Conservation (phyloP, 2,888 invertebrate genomes). For the Noctuana brunneofusca region DNA sequence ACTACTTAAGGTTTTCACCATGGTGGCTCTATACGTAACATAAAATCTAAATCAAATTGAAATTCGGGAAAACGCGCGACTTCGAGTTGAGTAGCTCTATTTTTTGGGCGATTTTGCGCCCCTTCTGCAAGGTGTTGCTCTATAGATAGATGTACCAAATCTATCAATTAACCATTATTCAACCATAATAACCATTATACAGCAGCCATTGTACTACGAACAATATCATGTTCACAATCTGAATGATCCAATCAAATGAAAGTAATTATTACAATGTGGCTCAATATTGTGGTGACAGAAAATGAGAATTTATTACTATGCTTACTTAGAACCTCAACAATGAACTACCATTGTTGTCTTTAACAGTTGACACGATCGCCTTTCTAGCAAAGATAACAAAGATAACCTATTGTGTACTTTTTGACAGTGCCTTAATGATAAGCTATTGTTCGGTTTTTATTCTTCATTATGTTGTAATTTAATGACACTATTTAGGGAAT, state of each 20-base stretch:
- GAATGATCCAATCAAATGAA: slow-evolving; percentile 1
- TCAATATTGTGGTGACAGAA: background rate
- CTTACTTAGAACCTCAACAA: background rate
- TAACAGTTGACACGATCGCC: slow-evolving; percentile 1
- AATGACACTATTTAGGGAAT: background rate
- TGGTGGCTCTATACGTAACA: too few relatives aligned
- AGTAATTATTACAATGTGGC: background rate
- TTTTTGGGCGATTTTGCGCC: too few relatives aligned
- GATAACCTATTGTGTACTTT: background rate
- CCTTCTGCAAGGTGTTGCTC: too few relatives aligned
- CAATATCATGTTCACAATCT: background rate
- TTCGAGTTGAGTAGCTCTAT: too few relatives aligned
- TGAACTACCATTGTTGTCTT: background rate
- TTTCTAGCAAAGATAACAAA: slow-evolving; percentile 1
- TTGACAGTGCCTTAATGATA: background rate
- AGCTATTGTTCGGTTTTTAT: background rate
- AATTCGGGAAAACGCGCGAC: too few relatives aligned
- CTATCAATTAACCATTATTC: slow-evolving; percentile 1
- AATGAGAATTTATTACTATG: background rate
- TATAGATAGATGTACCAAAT: too few relatives aligned
- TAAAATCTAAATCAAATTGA: too few relatives aligned
- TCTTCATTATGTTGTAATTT: background rate
- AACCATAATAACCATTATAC: background rate
- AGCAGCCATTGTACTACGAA: background rate
- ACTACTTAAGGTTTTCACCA: too few relatives aligned